phyloP scores from a whole-genome alignment of 2,888 invertebrate genomes.

The Chymomyza caudatula region DNA sequence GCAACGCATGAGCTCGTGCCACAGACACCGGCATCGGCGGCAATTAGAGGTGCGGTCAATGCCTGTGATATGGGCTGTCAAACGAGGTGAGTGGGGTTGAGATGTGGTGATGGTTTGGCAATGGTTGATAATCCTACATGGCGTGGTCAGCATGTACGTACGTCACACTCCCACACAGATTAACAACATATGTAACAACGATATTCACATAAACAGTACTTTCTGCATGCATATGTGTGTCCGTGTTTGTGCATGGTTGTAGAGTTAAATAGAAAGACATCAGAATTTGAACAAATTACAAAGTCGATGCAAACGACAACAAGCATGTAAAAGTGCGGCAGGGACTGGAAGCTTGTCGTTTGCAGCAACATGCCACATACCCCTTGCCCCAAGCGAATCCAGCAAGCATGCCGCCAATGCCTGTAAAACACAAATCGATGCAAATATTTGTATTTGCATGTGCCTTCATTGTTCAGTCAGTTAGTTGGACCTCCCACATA shows the following conservation, averaged over 20 bases:
- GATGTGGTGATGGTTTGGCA: neutral
- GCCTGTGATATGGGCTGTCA: conserved; percentile 89
- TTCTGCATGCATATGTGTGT: neutral
- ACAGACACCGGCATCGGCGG: conserved; percentile 49
- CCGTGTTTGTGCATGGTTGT: no score
- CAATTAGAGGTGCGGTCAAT: conserved; percentile 72
- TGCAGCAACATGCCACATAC: neutral
- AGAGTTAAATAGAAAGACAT: conserved; percentile 40
- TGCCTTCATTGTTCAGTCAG: conserved; percentile 50
- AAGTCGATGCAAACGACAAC: conserved; percentile 58
- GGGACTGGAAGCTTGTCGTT: neutral
- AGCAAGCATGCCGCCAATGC: conserved; percentile 28
- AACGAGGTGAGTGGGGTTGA: conserved; percentile 84
- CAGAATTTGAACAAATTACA: conserved; percentile 46
- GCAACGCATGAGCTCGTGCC: conserved; percentile 59
- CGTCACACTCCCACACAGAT: no score
- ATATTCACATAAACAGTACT: neutral
- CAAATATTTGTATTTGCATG: conserved; percentile 69
- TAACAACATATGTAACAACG: neutral
- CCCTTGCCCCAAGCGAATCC: no score
- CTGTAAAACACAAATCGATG: conserved; percentile 64
- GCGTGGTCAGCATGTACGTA: conserved; percentile 3
- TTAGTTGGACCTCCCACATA: neutral
- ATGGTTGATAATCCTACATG: neutral
- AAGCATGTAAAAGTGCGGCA: no score